phyloP scores from a whole-genome alignment of 2,797 vertebrate species.

The Syndactyla subalaris region DNA sequence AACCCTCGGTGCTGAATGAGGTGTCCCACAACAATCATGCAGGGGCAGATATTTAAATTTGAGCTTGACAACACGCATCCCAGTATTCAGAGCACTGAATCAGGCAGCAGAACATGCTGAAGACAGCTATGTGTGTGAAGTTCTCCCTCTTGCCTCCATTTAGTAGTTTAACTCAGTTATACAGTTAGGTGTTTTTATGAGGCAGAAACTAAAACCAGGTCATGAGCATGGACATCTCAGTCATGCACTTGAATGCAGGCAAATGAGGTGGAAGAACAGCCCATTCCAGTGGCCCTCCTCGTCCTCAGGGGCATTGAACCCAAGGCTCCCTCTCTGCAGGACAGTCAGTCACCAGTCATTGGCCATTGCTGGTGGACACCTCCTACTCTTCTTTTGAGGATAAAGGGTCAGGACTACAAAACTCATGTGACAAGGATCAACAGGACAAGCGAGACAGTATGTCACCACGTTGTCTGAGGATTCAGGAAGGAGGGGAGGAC shows the following conservation, averaged over 20 bases:
- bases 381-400: background rate
- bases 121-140: background rate
- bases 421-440: rapidly evolving
- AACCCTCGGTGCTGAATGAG: background rate
- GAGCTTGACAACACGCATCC: background rate
- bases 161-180: background rate
- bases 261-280: background rate
- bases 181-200: background rate
- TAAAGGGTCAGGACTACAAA: background rate
- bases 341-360: background rate
- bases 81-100: background rate
- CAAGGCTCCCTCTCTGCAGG: background rate
- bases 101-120: background rate
- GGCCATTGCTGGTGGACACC: background rate
- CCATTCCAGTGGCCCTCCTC: background rate
- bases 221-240: background rate
- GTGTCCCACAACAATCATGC: background rate
- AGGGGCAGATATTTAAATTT: background rate
- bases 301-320: background rate
- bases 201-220: background rate
- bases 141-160: background rate
- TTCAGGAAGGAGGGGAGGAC: background rate
- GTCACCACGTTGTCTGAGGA: background rate
- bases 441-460: background rate
- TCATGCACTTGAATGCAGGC: rapidly evolving